A percentile compares a stretch with the other conserved stretches of the same genome.
Evolutionary conservation across 2,797 vertebrate species (phyloP).

Genomic region (Scolopax rusticola): DNA sequence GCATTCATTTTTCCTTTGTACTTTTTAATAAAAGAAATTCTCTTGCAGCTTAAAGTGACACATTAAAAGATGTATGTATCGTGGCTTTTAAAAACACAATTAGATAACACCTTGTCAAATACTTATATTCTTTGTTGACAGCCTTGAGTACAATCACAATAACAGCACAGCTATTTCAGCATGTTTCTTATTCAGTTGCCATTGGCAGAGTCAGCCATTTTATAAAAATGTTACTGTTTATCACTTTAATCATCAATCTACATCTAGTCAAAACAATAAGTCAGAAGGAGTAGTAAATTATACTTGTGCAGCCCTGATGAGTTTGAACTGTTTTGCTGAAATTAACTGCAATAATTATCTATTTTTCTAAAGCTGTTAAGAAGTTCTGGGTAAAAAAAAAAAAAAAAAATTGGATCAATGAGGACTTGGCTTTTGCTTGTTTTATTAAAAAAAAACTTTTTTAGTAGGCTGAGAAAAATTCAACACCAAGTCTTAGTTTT

Average conservation of each 20-base stretch:
- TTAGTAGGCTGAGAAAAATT: conserved; percentile 8
- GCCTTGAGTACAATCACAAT: conserved; percentile 81
- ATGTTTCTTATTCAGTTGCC: conserved; percentile 82
- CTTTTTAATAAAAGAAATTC: conserved; percentile 83
- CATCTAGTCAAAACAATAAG: conserved; percentile 86
- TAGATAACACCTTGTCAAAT: conserved; percentile 93
- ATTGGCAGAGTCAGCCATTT: conserved; percentile 88
- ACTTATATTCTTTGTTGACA: conserved; percentile 87
- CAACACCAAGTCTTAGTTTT: not conserved
- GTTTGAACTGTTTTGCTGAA: conserved; percentile 85
- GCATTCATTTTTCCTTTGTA: conserved; percentile 83
- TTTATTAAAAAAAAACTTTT: conserved; percentile 52
- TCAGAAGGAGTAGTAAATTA: conserved; percentile 86
- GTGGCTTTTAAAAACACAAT: conserved; percentile 90
- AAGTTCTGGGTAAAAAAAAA: conserved; percentile 60
- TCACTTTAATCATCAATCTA: conserved; percentile 84
- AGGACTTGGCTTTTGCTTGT: conserved; percentile 22
- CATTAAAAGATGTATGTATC: conserved; percentile 85
- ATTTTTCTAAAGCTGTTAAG: conserved; percentile 80
- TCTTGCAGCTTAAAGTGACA: conserved; percentile 85
- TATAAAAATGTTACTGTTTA: conserved; percentile 85
- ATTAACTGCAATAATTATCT: conserved; percentile 85
- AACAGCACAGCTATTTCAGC: conserved; percentile 78
- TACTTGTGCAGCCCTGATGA: conserved; percentile 82
- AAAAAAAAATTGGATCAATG: conserved; percentile 37